phyloP scores from a whole-genome alignment of 53 echinoderm and acorn worm species.

The Echinometra lucunter region DNA sequence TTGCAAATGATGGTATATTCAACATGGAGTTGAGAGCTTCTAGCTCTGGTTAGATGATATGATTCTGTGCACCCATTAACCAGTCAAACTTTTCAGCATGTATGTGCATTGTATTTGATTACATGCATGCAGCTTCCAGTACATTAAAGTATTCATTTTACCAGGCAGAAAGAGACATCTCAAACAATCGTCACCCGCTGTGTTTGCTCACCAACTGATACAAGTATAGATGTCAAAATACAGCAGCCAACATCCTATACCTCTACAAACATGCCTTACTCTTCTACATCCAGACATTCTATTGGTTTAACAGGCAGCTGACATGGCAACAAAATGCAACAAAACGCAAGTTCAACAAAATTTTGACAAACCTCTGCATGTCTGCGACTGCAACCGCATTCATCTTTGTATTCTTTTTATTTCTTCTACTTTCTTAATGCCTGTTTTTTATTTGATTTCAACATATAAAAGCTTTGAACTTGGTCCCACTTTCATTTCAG shows the following conservation, averaged over 20 bases:
- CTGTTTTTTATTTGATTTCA: too few relatives aligned
- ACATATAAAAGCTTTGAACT: background rate
- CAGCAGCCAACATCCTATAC: background rate
- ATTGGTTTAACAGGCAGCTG: constrained; percentile 29
- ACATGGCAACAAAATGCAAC: constrained; percentile 2
- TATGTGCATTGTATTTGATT: background rate
- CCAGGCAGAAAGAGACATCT: background rate
- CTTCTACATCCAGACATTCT: background rate
- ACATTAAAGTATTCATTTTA: background rate
- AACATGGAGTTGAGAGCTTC: too few relatives aligned
- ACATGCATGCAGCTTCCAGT: background rate
- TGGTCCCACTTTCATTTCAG: background rate
- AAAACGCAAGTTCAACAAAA: background rate
- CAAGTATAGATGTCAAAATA: constrained; percentile 2
- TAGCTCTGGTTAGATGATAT: too few relatives aligned
- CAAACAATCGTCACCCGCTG: background rate
- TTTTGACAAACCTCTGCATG: background rate
- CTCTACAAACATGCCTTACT: background rate
- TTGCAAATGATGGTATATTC: too few relatives aligned
- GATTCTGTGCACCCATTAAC: too few relatives aligned
- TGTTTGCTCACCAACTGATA: background rate
- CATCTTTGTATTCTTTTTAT: background rate
- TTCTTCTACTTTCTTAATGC: background rate
- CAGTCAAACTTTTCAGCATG: background rate
- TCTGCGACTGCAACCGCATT: background rate